Conservation (phyloP, 2,797 vertebrate genomes). For the Gadopsis bispinosus region DNA sequence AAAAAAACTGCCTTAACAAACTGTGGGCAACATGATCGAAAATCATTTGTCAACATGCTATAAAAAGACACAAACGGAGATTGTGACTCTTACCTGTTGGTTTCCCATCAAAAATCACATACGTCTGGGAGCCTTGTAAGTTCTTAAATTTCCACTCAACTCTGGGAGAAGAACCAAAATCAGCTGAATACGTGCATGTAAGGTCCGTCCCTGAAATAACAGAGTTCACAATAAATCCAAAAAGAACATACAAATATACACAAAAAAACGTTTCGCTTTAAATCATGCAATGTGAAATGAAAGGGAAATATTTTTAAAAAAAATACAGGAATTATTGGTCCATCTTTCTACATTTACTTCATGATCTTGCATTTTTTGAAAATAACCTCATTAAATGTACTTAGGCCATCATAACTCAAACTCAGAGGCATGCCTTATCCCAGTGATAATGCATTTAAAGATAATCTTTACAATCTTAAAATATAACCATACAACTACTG, state of each 20-base stretch:
- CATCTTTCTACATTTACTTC: not conserved
- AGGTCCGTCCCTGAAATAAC: slow-evolving; percentile 80
- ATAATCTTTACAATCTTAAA: not conserved
- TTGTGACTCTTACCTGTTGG: slow-evolving; percentile 81
- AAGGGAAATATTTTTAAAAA: not conserved
- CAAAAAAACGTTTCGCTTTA: not conserved
- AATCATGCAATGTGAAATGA: not conserved
- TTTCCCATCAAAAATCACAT: slow-evolving; percentile 79
- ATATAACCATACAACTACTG: not conserved
- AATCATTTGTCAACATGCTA: not conserved
- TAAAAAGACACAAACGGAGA: not conserved
- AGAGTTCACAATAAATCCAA: slow-evolving; percentile 11
- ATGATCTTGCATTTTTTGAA: not conserved
- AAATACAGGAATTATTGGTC: not conserved
- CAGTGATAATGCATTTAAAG: not conserved
- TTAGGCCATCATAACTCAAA: not conserved
- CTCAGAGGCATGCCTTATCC: too few species aligned
- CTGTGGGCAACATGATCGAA: not conserved
- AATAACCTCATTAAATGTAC: not conserved
- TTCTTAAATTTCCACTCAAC: slow-evolving; percentile 91
- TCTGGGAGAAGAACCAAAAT: slow-evolving; percentile 74
- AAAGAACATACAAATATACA: not conserved
- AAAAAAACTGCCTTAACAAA: not conserved
- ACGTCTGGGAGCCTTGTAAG: slow-evolving; percentile 64
- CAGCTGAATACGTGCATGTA: slow-evolving; percentile 72